Base-by-base conservation (phyloP, 2,797 vertebrate species). In the Leptatherina wallacei region DNA sequence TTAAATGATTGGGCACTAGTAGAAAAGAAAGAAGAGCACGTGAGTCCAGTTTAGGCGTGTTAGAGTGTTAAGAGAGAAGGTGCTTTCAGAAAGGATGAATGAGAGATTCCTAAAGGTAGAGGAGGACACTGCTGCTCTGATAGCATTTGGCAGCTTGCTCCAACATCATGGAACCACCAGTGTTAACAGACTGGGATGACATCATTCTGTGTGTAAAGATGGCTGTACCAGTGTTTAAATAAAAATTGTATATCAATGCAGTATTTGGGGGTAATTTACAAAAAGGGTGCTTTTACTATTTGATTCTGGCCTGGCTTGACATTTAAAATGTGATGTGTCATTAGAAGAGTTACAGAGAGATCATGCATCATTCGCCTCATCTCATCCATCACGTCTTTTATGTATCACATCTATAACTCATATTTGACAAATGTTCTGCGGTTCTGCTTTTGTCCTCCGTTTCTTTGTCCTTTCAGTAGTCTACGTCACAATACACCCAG, bases 371-470 rank as follows among this genome's bases (percentile, higher is more conserved):
- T 38, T 61, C 33, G 6, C 4, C 6, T 14, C 27, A 18, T 38
- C 72, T 61, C 44, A 62, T 77, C 32, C 12, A 47, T 69, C 78
- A 67, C 6, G 24, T 51, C 2, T 40, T 36, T 52, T 67, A 55
- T 67, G 16, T 0, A 14, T 66, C 62, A 80, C 71, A 60, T 78
- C 65, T 12, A 75, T 85, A 51, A 30, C 62, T 44, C 51, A 57
- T 61, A 18, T 63, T 44, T 63, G 57, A 65, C 75, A 61, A 61
- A 67, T 49, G 29, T 29, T 14, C 4, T 14, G 22, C 55, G n/a
- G 49, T 2, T 0, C 22, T 29, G 57, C 30, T 30, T 54, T 27
- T 10, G 30, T 69, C 54, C 35, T 60, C 60, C 22, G 29, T 71
- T 65, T 49, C 36, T 75, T 57, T 67, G 18, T 78, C 72, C 69